Evolutionary conservation across 1,140 invertebrate genomes (phyloP), one percentile per base, ranked within the genome.

Genomic region (Drosophila pruinosa): DNA sequence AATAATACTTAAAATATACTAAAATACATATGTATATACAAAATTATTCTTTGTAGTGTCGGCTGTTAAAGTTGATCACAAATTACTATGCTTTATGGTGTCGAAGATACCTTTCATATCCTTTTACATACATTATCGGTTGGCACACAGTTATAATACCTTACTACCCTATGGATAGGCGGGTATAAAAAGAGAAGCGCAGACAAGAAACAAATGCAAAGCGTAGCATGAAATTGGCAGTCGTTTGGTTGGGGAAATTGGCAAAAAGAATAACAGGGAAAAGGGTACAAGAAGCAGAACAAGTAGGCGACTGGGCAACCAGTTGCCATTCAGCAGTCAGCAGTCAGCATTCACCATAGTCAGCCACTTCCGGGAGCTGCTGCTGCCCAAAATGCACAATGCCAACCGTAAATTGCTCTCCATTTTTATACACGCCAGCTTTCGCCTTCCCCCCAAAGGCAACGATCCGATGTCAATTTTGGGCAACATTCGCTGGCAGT

Each of bases 381-480:
- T n/a, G n/a, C n/a, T n/a, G n/a, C 22, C 53, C 56, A 31, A 61
- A 59, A 61, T 39, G 31, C 34, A 61, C 24, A 68, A 52, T 47
- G 57, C 43, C 38, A 64, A 69, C 69, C 41, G 41, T 72, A 83
- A 83, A 83, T 85, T 83, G 80, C 56, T 54, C 64, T 72, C 73
- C 68, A 86, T 85, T 85, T 83, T 73, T 85, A 76, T 85, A 70
- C 86, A n/a, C n/a, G n/a, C n/a, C n/a, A 76, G 80, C 76, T 80
- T 85, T 59, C 39, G 36, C 64, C 56, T 24, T 7, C 39, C 22
- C 64, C 59, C 24, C 12, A n/a, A 24, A 54, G 58, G 52, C 62
- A 85, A 38, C 72, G 53, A 85, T 72, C 58, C 76, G 67, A 48
- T 80, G 80, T 85, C 80, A 80, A 83, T 83, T 83, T 75, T 52